Evolutionary conservation across 2,797 vertebrate genomes (phyloP), one percentile per base, ranked within the genome.

Genomic region (Tympanoctomys barrerae): DNA sequence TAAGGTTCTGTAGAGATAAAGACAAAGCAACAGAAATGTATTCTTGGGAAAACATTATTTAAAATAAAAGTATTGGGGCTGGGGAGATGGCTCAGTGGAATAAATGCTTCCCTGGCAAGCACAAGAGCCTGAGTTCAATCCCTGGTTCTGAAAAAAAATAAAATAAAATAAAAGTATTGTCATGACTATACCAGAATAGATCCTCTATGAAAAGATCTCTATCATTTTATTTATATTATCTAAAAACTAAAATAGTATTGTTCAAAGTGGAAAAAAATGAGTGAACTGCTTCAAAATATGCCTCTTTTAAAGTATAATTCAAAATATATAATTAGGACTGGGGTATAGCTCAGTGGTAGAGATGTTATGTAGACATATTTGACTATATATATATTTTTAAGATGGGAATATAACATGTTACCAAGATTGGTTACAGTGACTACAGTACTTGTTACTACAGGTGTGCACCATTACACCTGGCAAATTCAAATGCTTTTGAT

Each of bases 121-220:
- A n/a, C n/a, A n/a, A n/a, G n/a, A n/a, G n/a, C n/a, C n/a, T n/a
- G n/a, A n/a, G n/a, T n/a, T n/a, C n/a, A n/a, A n/a, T n/a, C n/a
- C n/a, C n/a, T n/a, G n/a, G n/a, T n/a, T n/a, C n/a, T n/a, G n/a
- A n/a, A n/a, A n/a, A n/a, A n/a, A n/a, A n/a, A n/a, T n/a, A n/a
- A n/a, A n/a, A n/a, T 93, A 92, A 96, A 94, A 89, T 79, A 78
- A 96, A 96, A 91, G 82, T 21, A 78, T 24, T 75, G 19, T 80
- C 49, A 80, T 22, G 70, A 92, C 12, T 57, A 31, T 59, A 89
- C 31, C 61, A 93, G 16, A 71, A 71, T 4, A 90, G 46, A 39
- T 70, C 86, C 59, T 85, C 78, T 71, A 24, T 16, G 70, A 82
- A 19, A 80, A 24, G 19, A 36, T 81, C 64, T 39, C 62, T 92